Percentiles rank a stretch among this genome's conserved stretches.
Conservation (phyloP, 2,888 invertebrate genomes). For the Agrotis clavis region DNA sequence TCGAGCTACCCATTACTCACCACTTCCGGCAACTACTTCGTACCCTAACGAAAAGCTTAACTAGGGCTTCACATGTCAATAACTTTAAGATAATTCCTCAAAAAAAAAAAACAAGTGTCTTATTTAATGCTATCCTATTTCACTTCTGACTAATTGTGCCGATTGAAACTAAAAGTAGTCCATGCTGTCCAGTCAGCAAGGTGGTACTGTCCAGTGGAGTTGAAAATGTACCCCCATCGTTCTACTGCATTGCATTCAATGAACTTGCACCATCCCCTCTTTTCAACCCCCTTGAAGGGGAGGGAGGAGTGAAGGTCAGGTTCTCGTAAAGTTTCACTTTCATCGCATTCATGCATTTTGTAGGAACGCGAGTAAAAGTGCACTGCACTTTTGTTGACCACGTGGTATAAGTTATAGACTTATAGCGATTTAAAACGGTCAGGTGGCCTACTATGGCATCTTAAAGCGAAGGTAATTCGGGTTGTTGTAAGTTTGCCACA, state of each 20-base stretch:
- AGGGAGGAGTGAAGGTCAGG: conserved; percentile 23
- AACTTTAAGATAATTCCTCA: too few relatives aligned
- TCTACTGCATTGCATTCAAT: conserved; percentile 34
- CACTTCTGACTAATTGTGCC: background rate
- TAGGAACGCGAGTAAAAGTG: background rate
- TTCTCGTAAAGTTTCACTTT: conserved; percentile 33
- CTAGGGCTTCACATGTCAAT: too few relatives aligned
- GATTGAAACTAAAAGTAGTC: background rate
- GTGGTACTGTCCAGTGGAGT: background rate
- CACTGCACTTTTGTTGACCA: conserved; percentile 22
- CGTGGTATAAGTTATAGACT: background rate
- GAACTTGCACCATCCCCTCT: conserved; percentile 26
- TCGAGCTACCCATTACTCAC: too few relatives aligned
- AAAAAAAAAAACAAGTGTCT: too few relatives aligned
- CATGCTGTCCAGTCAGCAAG: background rate
- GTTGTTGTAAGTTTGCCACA: too few relatives aligned
- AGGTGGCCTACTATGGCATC: background rate
- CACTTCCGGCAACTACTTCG: too few relatives aligned
- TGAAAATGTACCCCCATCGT: conserved; percentile 26
- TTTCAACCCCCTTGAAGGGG: background rate
- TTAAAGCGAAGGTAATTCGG: too few relatives aligned
- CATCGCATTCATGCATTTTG: conserved; percentile 36
- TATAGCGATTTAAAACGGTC: background rate
- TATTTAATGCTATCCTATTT: too few relatives aligned
- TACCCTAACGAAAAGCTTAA: too few relatives aligned